Base-by-base conservation (phyloP, 2,797 vertebrate species). In the Paramormyrops hopkinsi region DNA sequence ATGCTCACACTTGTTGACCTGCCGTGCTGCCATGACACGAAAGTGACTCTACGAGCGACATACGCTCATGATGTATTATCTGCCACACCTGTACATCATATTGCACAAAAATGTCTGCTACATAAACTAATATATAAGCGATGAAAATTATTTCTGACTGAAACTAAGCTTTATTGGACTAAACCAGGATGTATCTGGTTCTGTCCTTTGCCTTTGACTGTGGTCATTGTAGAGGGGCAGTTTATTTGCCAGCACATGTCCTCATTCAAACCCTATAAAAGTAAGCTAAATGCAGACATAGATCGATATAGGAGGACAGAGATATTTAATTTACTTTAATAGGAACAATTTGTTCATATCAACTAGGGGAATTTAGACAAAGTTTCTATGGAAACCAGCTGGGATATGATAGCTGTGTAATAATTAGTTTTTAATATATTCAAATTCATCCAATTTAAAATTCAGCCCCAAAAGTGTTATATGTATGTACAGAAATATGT, bases 341-440 rank as follows among this genome's bases (percentile, higher is more conserved):
- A 82, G 37, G 41, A 82, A 82, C 41, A 22, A 44, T 85, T 25
- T 9, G 5, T 85, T 85, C n/a, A 50, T 46, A 50, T 51, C 29
- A 51, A 85, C 48, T 51, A 54, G 48, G 50, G 51, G 29, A 88
- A 83, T 84, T 83, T 89, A 51, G 69, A 69, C 44, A 29, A 53
- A 76, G 88, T 89, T 56, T 89, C 50, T 84, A 59, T 46, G 73
- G 76, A 83, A 89, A 89, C 22, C 88, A 83, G 76, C 22, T 89
- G 37, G 51, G 53, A 51, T 83, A 76, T 44, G 48, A 79, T 19
- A 56, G 79, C 37, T 84, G 50, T 54, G 48, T 48, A 73, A 89
- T 83, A 41, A 83, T 76, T 83, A 83, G 53, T 37, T 89, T 89
- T 83, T 89, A 83, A 89, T 83, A 59, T 56, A 84, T 89, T 89